Evolutionary conservation across 2,113 vertebrate species (phyloP).

Genomic region (Mesembrinibis cayennensis): DNA sequence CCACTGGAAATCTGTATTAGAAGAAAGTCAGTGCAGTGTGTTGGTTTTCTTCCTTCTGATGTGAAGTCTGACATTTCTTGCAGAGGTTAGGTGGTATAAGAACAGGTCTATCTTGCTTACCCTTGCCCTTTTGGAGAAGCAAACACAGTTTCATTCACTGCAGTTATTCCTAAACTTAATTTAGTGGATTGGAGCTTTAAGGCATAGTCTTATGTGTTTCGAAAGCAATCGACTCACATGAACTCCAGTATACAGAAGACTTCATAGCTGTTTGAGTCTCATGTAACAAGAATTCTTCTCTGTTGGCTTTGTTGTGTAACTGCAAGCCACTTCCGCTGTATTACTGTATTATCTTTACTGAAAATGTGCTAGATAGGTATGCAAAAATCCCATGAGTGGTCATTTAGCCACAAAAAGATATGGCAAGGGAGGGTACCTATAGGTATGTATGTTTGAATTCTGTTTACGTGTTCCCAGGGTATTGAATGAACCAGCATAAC

Average conservation of each 20-base stretch:
- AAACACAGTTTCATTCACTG: neutral
- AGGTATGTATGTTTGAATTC: neutral
- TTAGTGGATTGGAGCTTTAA: neutral
- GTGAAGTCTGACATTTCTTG: neutral
- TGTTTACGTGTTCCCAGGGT: neutral
- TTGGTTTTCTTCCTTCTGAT: neutral
- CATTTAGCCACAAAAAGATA: neutral
- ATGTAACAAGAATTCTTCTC: neutral
- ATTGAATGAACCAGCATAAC: neutral
- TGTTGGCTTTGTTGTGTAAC: neutral
- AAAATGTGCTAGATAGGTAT: neutral
- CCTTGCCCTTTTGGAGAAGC: neutral
- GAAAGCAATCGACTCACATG: neutral
- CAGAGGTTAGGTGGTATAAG: neutral
- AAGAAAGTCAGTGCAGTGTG: neutral
- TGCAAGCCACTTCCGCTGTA: neutral
- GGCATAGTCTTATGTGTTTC: neutral
- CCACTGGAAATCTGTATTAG: neutral
- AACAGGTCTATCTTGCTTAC: conserved; percentile 14
- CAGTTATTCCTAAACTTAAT: neutral
- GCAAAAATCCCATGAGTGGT: neutral
- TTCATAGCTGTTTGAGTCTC: neutral
- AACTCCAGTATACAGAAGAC: neutral
- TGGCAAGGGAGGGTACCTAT: neutral
- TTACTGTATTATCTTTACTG: neutral